These are phyloP conservation scores for Sapajus apella DNA, from an alignment of 2,113 vertebrate genomes.

Conservation along the genomic window DNA sequence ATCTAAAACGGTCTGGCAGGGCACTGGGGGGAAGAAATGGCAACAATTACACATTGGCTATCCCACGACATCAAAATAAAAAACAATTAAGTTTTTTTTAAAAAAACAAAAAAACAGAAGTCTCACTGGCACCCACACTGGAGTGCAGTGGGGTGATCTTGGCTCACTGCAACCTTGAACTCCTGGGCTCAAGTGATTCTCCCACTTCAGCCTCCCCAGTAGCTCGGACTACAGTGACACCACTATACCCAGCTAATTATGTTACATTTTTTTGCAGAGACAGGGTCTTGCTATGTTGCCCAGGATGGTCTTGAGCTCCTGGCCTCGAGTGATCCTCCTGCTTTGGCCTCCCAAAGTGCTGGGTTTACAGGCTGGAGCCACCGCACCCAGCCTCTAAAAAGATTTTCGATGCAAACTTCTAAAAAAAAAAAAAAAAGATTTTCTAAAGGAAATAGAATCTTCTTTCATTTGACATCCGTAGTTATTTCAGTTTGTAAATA, in stretches of 20 bases:
- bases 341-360: background rate
- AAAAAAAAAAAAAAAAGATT: conserved; percentile 37
- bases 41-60: conserved; percentile 44
- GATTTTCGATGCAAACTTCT: conserved; percentile 41
- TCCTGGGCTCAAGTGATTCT: background rate
- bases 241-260: background rate
- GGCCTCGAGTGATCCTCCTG: background rate
- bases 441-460: conserved; percentile 68
- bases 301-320: background rate
- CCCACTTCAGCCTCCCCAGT: background rate
- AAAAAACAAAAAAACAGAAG: too few species aligned
- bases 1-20: conserved; percentile 97
- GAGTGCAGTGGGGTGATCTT: background rate
- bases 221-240: background rate
- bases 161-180: background rate
- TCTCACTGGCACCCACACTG: background rate
- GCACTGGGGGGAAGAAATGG: conserved; percentile 87
- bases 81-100: background rate
- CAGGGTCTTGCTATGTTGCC: background rate
- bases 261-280: background rate
- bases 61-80: background rate
- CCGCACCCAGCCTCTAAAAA: background rate
- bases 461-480: conserved; percentile 68
- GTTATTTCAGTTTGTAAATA: conserved; percentile 72
- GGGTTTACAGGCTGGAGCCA: background rate